Evolutionary conservation across 2,113 vertebrate species (phyloP), one percentile per base, ranked within the genome.

Genomic region (Callopanchax toddi): DNA sequence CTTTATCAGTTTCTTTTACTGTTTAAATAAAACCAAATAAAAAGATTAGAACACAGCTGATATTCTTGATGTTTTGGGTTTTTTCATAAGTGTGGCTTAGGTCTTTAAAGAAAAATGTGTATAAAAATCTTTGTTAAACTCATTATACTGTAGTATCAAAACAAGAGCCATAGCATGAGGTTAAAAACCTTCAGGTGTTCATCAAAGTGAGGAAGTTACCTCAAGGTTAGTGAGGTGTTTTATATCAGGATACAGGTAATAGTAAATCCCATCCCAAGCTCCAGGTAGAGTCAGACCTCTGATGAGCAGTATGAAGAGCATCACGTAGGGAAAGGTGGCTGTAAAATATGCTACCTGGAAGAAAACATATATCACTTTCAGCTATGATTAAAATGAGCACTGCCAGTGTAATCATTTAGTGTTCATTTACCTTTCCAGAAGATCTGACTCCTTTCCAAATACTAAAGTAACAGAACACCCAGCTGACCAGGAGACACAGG

Each of bases 371-470:
- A 6, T 48, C 16, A n/a, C 21, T 60, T 37, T n/a, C 32, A 60
- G 16, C 15, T 16, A 36, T 36, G 16, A 20, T 37, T 0, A 20
- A 18, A 22, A 36, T 3, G n/a, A 48, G 10, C 5, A 3, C 3
- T 20, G 18, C 43, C 10, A 60, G 29, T 48, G 34, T 5, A 23
- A 16, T 26, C 32, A 36, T 0, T 37, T 3, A 61, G n/a, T 16
- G 36, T 61, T 4, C 32, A 39, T 13, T 49, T 6, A 96, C 95
- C 93, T 97, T 97, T 73, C 95, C 96, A 0, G 94, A 95, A 23
- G 94, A 95, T 70, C 91, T 94, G 81, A 96, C 92, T 1, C 95
- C 93, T 87, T 96, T 96, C 95, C 95, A 96, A 51, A 96, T 94
- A 76, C 94, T 94, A 75, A 97, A 96, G 88, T 95, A 97, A 18